Conservation (phyloP, 2,113 vertebrate species). For the Phalacrocorax pelagicus region DNA sequence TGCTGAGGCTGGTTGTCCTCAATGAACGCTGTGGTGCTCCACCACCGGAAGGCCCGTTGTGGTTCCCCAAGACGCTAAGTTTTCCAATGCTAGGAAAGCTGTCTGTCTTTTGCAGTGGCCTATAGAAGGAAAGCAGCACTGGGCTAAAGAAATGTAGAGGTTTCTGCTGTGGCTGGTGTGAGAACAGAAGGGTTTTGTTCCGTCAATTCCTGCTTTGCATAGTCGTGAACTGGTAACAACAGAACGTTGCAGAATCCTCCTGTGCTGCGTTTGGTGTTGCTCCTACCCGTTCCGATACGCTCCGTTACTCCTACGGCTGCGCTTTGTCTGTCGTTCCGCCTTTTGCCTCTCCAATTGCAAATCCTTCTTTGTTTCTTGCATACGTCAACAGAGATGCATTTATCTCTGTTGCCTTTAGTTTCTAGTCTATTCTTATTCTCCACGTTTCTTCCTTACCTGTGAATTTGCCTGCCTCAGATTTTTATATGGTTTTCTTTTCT, state of each 20-base stretch:
- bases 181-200: neutral
- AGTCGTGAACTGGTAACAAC: neutral
- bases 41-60: neutral
- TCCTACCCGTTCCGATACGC: neutral
- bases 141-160: neutral
- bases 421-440: neutral
- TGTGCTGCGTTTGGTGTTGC: neutral
- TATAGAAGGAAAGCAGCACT: neutral
- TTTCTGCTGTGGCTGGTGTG: neutral
- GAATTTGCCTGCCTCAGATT: neutral
- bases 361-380: neutral
- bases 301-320: neutral
- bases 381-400: neutral
- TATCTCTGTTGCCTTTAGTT: neutral
- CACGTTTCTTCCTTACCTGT: neutral
- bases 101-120: neutral
- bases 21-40: rapidly evolving
- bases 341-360: neutral
- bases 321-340: neutral
- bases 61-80: neutral
- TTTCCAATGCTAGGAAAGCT: neutral
- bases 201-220: neutral
- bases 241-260: neutral
- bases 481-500: neutral
- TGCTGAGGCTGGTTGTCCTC: neutral